Evolutionary conservation across 2,888 invertebrate species (phyloP), one percentile per base, ranked within the genome.

Genomic region (Nomada fucata): DNA sequence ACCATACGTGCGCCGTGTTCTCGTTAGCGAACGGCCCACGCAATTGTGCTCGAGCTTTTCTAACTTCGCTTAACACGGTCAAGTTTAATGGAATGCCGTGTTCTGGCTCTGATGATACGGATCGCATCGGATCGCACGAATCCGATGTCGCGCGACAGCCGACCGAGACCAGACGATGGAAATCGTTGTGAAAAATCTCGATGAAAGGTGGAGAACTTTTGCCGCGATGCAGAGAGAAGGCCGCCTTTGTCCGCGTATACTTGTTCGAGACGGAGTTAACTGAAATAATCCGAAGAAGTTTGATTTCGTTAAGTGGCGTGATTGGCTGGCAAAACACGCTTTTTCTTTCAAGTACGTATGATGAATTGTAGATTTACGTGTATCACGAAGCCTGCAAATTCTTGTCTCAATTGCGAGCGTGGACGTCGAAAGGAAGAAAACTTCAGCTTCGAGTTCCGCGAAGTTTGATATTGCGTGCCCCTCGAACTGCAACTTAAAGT

Each of bases 1-100:
- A 23, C 29, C 44, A 44, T 42, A 69, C 50, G 53, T 44, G 63
- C 53, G 52, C 18, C n/a, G 59, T 42, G 77, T 42, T 71, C 75
- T 77, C 59, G 77, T 77, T 83, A 71, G 23, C 44, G 42, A 29
- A 44, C 63, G 42, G 55, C 69, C 76, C 69, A 72, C 72, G 74
- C 60, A 36, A 55, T 26, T 59, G 18, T n/a, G 15, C 52, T 18
- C 18, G 47, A 59, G 76, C 69, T 76, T 76, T 76, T 69, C 81
- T 67, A 60, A 57, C 47, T 29, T 60, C 10, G 70, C 42, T 67
- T 70, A 72, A 70, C 73, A 69, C 73, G 81, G 76, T 73, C 82
- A 83, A 83, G 82, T 83, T 81, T 83, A 76, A 80, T 50, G 67
- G 72, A 69, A 73, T 63, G 29, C 47, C 72, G 29, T 53, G 52